Evolutionary conservation across 2,113 vertebrate species (phyloP).

Genomic region (Mormoops blainvillei): DNA sequence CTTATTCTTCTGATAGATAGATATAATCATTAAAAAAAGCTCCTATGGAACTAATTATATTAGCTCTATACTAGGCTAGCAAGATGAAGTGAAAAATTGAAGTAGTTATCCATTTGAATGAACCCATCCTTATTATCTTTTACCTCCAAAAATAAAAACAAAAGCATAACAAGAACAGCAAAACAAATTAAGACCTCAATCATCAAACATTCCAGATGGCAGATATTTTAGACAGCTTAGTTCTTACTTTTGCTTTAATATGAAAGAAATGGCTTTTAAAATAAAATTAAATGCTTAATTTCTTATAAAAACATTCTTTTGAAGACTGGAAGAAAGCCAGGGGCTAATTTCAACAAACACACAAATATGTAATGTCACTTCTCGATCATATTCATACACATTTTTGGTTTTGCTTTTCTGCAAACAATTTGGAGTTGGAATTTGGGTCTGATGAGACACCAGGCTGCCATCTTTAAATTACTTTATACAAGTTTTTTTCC

Average conservation of each 20-base stretch:
- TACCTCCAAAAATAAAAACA: neutral
- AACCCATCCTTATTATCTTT: neutral
- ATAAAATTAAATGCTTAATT: neutral
- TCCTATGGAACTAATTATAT: neutral
- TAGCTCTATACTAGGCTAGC: neutral
- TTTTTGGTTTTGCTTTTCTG: constrained; percentile 23
- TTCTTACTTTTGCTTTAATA: neutral
- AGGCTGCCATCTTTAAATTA: neutral
- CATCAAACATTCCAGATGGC: neutral
- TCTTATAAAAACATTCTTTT: neutral
- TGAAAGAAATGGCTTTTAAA: neutral
- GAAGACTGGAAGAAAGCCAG: neutral
- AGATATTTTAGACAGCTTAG: neutral
- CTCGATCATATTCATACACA: neutral
- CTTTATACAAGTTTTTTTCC: neutral
- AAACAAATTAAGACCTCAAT: neutral
- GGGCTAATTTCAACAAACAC: neutral
- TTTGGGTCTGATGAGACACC: neutral
- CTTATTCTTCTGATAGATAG: neutral
- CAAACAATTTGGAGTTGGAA: neutral
- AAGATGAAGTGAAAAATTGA: neutral
- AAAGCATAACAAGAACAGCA: neutral
- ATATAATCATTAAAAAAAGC: neutral
- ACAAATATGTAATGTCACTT: neutral
- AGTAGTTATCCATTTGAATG: neutral